Evolutionary conservation across 1,140 invertebrate genomes (phyloP), one percentile per base, ranked within the genome.

Genomic region (Paramacrobiotus metropolitanus): DNA sequence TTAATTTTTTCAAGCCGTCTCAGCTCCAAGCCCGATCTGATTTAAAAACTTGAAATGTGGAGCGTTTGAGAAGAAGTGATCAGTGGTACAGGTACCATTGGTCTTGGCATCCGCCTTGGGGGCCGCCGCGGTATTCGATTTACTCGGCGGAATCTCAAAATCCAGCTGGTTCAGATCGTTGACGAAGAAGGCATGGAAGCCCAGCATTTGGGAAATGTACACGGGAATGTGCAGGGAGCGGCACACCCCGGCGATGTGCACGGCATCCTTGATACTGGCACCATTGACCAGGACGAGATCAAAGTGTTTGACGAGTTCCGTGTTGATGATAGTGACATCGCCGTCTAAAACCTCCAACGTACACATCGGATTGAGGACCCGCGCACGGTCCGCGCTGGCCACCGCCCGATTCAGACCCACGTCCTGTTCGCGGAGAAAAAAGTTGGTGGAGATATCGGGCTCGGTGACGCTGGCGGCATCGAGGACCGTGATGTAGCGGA

Each of bases 401-500:
- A 34, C 3, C 61, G 40, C 9, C 24, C 24, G 31, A 65, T 60
- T 60, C 59, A 59, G 44, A 20, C 3, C 40, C 1, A 61, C 2
- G 9, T 71, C 68, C 30, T 66, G 59, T 44, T 65, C 65, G 4
- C 67, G 63, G n/a, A 72, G 65, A 21, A 75, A 75, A 71, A 94
- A 93, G 68, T 93, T 87, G 2, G 82, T 81, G 62, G 77, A 79
- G 18, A 77, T 72, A 71, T 94, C 88, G 62, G 82, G 79, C 67
- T 82, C 74, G 21, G 81, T 82, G 0, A 89, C 77, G 68, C 77
- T 70, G 62, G 79, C 76, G 70, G 84, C 77, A 75, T 98, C 94
- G 61, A 94, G 74, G 48, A 98, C 75, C 30, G 83, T 88, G 0
- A 98, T 75, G 18, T 84, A 83, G 68, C 92, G 89, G 0, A 98